These are phyloP conservation scores for Epistrophella euchroma DNA, from an alignment of 2,888 invertebrate species.

Conservation along the genomic window DNA sequence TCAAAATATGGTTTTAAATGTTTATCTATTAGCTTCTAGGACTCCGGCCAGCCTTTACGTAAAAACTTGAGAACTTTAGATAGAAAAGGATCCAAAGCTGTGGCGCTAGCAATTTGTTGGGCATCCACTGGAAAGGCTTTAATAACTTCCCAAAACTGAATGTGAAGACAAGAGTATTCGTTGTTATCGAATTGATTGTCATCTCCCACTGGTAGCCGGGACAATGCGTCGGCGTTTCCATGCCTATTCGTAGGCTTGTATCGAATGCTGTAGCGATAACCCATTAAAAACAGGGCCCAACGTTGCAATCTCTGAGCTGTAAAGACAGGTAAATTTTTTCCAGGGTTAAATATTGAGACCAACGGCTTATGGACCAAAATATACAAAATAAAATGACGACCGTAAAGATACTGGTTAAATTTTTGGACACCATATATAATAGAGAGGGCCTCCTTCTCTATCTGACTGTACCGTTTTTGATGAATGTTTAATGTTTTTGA, in stretches of 20 bases:
- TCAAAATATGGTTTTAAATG: too few species aligned
- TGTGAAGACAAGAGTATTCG: too few species aligned
- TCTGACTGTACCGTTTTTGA: conserved; percentile 41
- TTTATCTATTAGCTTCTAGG: too few species aligned
- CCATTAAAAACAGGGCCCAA: conserved; percentile 11
- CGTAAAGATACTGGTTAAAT: conserved; percentile 43
- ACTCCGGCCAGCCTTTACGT: too few species aligned
- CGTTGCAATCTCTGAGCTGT: conserved; percentile 7
- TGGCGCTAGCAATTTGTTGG: too few species aligned
- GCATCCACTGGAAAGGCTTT: too few species aligned
- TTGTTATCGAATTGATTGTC: too few species aligned
- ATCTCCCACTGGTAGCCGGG: too few species aligned
- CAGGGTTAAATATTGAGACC: conserved; percentile 1
- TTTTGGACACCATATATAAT: conserved; percentile 47
- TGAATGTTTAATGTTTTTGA: conserved; percentile 46
- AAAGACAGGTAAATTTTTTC: conserved; percentile 7
- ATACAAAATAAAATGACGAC: conserved; percentile 38
- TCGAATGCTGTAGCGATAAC: background rate
- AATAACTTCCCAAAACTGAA: too few species aligned
- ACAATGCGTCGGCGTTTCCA: background rate
- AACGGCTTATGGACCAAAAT: conserved; percentile 47
- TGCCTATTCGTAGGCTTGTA: conserved; percentile 13
- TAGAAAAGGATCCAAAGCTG: too few species aligned
- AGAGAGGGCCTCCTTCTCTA: conserved; percentile 52
- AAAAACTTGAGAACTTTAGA: too few species aligned